These are phyloP conservation scores for Marronus borbonicus DNA, from an alignment of 2,888 invertebrate genomes.

Conservation along the genomic window DNA sequence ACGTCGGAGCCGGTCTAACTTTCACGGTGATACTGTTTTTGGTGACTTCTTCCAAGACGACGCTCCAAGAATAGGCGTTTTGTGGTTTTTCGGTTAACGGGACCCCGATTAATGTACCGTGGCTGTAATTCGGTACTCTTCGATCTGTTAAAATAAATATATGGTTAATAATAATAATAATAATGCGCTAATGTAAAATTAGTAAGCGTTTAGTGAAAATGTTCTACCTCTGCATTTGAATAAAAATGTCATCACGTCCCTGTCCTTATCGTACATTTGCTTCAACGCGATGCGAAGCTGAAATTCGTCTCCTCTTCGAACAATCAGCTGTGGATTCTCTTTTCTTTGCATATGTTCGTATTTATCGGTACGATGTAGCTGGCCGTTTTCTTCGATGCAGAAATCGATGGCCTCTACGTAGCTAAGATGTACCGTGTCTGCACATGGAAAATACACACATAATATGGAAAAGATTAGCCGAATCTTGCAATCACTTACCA, in stretches of 20 bases:
- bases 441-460: neutral
- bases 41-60: constrained; percentile 78
- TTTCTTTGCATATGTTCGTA: constrained; percentile 79
- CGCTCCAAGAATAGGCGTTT: constrained; percentile 81
- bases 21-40: constrained; percentile 75
- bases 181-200: neutral
- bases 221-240: constrained; percentile 77
- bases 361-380: constrained; percentile 80
- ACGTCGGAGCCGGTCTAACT: constrained; percentile 77
- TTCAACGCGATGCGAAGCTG: constrained; percentile 78
- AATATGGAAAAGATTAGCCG: neutral
- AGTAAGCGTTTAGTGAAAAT: too few relatives aligned
- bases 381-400: constrained; percentile 79
- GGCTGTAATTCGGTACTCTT: constrained; percentile 66
- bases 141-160: constrained; percentile 14
- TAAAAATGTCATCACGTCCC: constrained; percentile 84
- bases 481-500: constrained; percentile 6
- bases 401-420: constrained; percentile 80
- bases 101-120: constrained; percentile 83
- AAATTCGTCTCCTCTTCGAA: constrained; percentile 86
- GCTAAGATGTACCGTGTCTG: neutral
- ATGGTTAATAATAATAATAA: neutral
- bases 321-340: constrained; percentile 75
- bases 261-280: constrained; percentile 78
- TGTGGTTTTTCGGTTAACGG: constrained; percentile 79